Evolutionary conservation across 2,797 vertebrate genomes (phyloP), one percentile per base, ranked within the genome.

Genomic region (Chanos chanos): DNA sequence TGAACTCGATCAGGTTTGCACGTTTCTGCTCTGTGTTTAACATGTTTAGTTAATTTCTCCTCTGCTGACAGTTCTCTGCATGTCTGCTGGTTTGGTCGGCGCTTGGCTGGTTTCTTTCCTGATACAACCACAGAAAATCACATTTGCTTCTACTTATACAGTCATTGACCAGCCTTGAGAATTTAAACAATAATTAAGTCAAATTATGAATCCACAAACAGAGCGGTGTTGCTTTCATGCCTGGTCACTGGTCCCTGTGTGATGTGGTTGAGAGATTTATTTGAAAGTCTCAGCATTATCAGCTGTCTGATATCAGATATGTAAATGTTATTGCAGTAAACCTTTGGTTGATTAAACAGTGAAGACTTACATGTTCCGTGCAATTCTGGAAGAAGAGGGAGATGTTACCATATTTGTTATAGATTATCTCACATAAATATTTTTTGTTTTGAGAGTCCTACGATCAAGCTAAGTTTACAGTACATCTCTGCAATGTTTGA

Each of bases 231-330:
- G 68, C 36, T 45, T 68, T 37, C 33, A 44, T 44, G 54, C 54
- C 43, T 18, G 37, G 61, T 55, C 53, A 62, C 39, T 36, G 65
- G 45, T 36, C 19, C 33, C 18, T 40, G n/a, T 65, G 40, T 62
- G 61, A 74, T 65, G 68, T 71, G 69, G 70, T 52, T 25, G 34
- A 57, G 24, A 52, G 45, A 56, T 72, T 75, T 75, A 72, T 72
- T 75, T 72, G 54, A 30, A 9, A 37, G 39, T 39, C 63, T 22
- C 21, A 44, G 59, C 16, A 56, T 55, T 69, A 66, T 57, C 59
- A 43, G 41, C 44, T 34, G 43, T 64, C 45, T 45, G 59, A 36
- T 15, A 53, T 74, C 44, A 65, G 61, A 48, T 61, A 51, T 57
- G 56, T 64, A 68, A 71, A 71, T 71, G 64, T 71, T 74, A 61